phyloP scores from a whole-genome alignment of 2,888 invertebrate genomes.

The Reticulitermes lucifugus region DNA sequence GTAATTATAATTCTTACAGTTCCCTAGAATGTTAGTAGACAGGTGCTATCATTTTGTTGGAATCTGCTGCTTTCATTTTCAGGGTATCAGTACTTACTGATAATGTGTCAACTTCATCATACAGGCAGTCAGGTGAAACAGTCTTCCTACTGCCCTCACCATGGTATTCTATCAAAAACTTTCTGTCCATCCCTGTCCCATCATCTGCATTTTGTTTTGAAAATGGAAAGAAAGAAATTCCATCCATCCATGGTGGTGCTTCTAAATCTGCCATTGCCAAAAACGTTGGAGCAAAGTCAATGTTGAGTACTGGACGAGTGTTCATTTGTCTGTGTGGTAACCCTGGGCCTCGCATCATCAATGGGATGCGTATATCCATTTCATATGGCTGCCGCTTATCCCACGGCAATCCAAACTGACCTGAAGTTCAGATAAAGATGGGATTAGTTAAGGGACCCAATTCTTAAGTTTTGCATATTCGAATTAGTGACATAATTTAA shows the following conservation, averaged over 20 bases:
- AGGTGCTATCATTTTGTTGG: no score
- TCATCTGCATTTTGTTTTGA: slow-evolving; percentile 53
- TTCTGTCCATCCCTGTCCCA: slow-evolving; percentile 62
- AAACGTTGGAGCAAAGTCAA: slow-evolving; percentile 90
- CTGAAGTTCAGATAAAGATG: slow-evolving; percentile 62
- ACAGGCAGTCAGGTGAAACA: slow-evolving; percentile 74
- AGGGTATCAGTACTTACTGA: slow-evolving; percentile 66
- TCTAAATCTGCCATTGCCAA: slow-evolving; percentile 75
- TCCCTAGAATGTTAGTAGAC: no score
- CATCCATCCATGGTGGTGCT: slow-evolving; percentile 72
- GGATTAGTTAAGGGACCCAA: no score
- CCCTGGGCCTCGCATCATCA: slow-evolving; percentile 82
- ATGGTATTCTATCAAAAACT: slow-evolving; percentile 82
- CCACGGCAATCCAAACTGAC: slow-evolving; percentile 88
- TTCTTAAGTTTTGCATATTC: no score
- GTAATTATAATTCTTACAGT: no score
- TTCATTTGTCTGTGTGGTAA: slow-evolving; percentile 66
- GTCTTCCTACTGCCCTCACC: slow-evolving; percentile 76
- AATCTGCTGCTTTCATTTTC: no score
- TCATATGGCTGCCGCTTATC: slow-evolving; percentile 94
- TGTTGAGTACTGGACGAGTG: slow-evolving; percentile 73
- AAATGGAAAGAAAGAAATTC: slow-evolving; percentile 66
- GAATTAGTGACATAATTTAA: no score
- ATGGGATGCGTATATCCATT: slow-evolving; percentile 86
- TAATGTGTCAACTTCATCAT: slow-evolving; percentile 70